Evolutionary conservation across 2,797 vertebrate genomes (phyloP).

Genomic region (Sebastes oblongus): DNA sequence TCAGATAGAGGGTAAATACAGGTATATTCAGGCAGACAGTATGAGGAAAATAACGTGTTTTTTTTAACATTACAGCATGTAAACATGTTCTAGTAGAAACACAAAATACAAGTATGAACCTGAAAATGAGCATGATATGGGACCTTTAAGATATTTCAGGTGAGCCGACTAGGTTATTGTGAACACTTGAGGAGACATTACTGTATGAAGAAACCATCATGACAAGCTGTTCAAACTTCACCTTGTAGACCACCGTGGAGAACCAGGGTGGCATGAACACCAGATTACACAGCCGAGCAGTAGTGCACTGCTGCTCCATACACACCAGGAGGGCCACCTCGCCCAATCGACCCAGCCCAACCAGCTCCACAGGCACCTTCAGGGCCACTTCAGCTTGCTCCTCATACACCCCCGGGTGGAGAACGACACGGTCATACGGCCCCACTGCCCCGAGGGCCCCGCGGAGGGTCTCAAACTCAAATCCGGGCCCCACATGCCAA

Average conservation of each 20-base stretch:
- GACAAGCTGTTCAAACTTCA: constrained; percentile 48
- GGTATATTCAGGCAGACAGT: too few relatives aligned
- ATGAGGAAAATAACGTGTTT: fast-evolving
- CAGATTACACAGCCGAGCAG: constrained; percentile 88
- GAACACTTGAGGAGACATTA: neutral
- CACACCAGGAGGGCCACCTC: constrained; percentile 87
- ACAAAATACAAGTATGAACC: too few relatives aligned
- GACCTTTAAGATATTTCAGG: neutral
- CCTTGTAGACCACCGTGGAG: constrained; percentile 92
- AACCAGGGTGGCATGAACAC: constrained; percentile 94
- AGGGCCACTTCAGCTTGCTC: constrained; percentile 87
- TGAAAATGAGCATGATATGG: too few relatives aligned
- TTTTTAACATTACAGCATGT: too few relatives aligned
- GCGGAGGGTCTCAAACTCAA: constrained; percentile 85
- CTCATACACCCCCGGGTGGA: constrained; percentile 88
- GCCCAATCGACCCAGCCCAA: constrained; percentile 86
- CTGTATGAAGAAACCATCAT: neutral
- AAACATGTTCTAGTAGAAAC: too few relatives aligned
- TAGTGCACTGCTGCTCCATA: constrained; percentile 90
- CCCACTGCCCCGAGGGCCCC: constrained; percentile 82
- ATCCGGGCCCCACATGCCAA: constrained; percentile 84
- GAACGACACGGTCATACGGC: constrained; percentile 85
- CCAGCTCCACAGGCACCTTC: constrained; percentile 88
- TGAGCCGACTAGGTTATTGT: neutral
- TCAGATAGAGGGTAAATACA: too few relatives aligned